These are phyloP conservation scores for Phasianus colchicus DNA, from an alignment of 2,113 vertebrate genomes.

Conservation along the genomic window DNA sequence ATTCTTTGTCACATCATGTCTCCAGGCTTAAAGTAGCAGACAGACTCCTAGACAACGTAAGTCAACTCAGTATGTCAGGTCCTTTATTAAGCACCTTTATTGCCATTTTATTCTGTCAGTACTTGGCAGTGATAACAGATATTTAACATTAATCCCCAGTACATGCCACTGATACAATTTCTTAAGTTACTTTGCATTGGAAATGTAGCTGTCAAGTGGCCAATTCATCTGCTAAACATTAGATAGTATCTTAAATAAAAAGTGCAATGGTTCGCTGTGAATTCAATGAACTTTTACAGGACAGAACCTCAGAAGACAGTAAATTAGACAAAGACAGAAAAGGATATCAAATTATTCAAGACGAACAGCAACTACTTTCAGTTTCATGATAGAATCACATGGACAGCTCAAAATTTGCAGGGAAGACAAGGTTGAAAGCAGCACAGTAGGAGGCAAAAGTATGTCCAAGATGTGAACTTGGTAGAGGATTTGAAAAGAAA, in stretches of 20 bases:
- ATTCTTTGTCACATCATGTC: not conserved
- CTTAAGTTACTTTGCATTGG: not conserved
- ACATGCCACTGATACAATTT: not conserved
- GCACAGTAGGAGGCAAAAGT: not conserved
- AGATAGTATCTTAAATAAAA: not conserved
- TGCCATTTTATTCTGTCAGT: not conserved
- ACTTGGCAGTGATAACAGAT: not conserved
- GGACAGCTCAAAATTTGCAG: not conserved
- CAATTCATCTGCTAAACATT: not conserved
- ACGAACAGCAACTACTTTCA: not conserved
- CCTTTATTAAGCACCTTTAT: not conserved
- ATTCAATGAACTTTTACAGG: not conserved
- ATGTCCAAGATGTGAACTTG: not conserved
- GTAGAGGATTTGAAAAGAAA: not conserved
- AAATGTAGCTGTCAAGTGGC: not conserved
- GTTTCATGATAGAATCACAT: not conserved
- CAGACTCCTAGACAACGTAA: not conserved
- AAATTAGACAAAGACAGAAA: not conserved
- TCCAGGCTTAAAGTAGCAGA: not conserved
- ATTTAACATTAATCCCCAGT: not conserved
- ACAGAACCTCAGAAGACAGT: not conserved
- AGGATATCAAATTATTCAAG: not conserved
- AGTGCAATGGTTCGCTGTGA: not conserved
- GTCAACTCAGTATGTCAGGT: not conserved
- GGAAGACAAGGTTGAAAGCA: not conserved